Base-by-base conservation (phyloP, 2,113 vertebrate genomes). In the Xiphophorus hellerii region DNA sequence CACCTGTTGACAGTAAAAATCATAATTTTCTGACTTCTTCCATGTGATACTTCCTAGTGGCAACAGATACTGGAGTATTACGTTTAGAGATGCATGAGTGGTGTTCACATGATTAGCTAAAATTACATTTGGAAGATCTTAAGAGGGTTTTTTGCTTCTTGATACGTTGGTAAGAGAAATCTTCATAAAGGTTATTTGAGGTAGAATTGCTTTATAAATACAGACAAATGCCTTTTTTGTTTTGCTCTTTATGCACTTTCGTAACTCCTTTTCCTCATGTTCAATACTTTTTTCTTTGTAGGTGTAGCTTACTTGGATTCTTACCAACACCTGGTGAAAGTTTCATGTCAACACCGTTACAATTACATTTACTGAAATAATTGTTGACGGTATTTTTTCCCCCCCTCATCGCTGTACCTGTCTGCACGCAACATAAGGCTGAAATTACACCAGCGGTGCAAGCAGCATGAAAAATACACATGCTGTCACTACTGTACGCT, bases 401-500 rank as follows among this genome's bases (percentile, higher is more conserved):
- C 17, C 22, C 51, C 15, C 1, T 42, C 39, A 15, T 42, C 39
- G 51, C 17, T 58, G 1, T 28, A 14, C 61, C 27, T 30, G 8
- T 65, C 35, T 28, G 14, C 27, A 39, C 2, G 1, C 35, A 71
- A 62, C 29, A 67, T 51, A 68, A 75, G 68, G 63, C 60, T 80
- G 29, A 35, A 20, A 15, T 48, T 58, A 2, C 69, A 78, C 67
- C 67, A 68, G 58, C 33, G 44, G 33, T 64, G 63, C 73, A 76
- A 60, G 63, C 78, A 64, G 72, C 60, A 72, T 80, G 35, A 78
- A 80, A 78, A 60, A 85, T 27, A 74, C 58, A 75, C 71, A 31
- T 58, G 22, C 35, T 8, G 39, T n/a, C 33, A 44, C 37, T 75
- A 73, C 27, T 48, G 61, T 69, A 27, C 27, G 22, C 76, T 64